Percentiles rank a stretch among this genome's conserved stretches.
Evolutionary conservation across 2,888 invertebrate species (phyloP).

Genomic region (Pheosia tremula): DNA sequence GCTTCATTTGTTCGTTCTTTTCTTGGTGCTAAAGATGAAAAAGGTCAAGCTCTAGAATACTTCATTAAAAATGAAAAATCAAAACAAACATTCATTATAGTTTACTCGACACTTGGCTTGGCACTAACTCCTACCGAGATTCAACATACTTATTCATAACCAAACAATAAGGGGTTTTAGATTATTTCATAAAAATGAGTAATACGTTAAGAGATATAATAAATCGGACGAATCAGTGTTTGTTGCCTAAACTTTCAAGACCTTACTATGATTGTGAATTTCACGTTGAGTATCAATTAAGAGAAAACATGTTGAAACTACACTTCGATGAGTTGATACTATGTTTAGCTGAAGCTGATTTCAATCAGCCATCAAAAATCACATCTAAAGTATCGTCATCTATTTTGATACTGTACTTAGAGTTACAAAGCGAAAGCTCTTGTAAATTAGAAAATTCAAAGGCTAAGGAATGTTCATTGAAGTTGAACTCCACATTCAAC

Average conservation of each 20-base stretch:
- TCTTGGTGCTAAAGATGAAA: too few relatives aligned
- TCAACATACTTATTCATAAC: too few relatives aligned
- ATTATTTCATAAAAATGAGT: constrained; percentile 24
- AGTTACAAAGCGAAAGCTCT: constrained; percentile 51
- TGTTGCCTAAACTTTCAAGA: constrained; percentile 58
- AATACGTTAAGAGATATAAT: constrained; percentile 32
- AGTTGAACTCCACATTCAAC: constrained; percentile 55
- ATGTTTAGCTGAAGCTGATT: constrained; percentile 48
- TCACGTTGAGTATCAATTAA: constrained; percentile 57
- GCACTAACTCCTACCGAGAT: too few relatives aligned
- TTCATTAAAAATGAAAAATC: too few relatives aligned
- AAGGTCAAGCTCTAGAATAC: too few relatives aligned
- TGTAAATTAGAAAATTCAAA: constrained; percentile 56
- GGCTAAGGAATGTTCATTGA: constrained; percentile 44
- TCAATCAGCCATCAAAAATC: constrained; percentile 37
- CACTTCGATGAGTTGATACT: constrained; percentile 49
- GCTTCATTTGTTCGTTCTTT: too few relatives aligned
- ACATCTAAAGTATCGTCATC: constrained; percentile 47
- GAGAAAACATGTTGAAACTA: constrained; percentile 49
- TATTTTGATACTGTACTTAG: constrained; percentile 59
- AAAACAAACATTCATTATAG: too few relatives aligned
- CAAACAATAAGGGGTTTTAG: too few relatives aligned
- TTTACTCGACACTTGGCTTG: too few relatives aligned
- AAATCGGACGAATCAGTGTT: constrained; percentile 48
- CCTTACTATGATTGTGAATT: constrained; percentile 56